Evolutionary conservation across 2,888 invertebrate species (phyloP), one percentile per base, ranked within the genome.

Genomic region (Serripes groenlandicus): DNA sequence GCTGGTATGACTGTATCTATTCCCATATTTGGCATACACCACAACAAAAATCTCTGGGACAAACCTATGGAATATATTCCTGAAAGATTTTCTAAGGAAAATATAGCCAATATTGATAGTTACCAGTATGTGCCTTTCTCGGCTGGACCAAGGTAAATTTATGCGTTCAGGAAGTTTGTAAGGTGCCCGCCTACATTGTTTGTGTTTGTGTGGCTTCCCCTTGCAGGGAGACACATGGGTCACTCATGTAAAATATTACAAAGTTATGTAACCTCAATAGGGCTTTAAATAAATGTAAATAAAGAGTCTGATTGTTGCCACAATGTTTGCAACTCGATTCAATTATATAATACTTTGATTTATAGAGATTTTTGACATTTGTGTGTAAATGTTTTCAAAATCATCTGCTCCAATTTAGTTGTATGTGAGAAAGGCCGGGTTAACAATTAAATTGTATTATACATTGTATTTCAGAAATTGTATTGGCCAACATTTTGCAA

Each of bases 11-110:
- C 87, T 3, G 81, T 90, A 5, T 83, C 89, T 9, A 68, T 92
- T 11, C 78, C 86, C 34, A 81, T 93, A 26, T 87, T 84, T 75
- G 83, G 74, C 9, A 78, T 92, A 0, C 91, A 92, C 64, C 90
- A 90, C 68, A 90, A 90, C 64, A 64, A 73, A 15, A 23, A 80
- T 54, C 72, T 87, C 0, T 87, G 87, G 85, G 80, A 84, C 2
- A 71, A 81, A 0, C 87, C 87, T 1, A 84, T 80, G 78, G 81
- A 78, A n/a, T 87, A 76, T 28, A 81, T 77, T 32, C 87, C 87
- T 9, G 85, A 87, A 28, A 66, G 85, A 35, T 87, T 87, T 49
- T 79, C 81, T 15, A 81, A 78, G 49, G 83, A 85, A 34, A 83
- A 83, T 37, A 23, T 71, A 3, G 54, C 74, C 5, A 83, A 85